These are phyloP conservation scores for Sebastes aleutianus DNA, from an alignment of 2,797 vertebrate species.

Conservation along the genomic window DNA sequence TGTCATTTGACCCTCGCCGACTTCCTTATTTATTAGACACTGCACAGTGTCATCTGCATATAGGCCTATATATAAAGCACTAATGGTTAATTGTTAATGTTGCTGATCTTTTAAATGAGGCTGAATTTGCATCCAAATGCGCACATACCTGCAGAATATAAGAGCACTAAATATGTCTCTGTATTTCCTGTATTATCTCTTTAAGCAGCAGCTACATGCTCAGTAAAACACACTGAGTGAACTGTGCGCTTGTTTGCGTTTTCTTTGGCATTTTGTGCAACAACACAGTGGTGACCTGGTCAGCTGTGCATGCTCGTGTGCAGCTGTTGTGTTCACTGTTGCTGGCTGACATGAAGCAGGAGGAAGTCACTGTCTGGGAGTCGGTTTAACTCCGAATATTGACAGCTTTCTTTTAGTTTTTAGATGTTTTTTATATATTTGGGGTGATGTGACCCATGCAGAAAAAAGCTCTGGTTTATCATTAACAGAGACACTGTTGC, in stretches of 20 bases:
- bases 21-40: conserved; percentile 50
- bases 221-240: not conserved
- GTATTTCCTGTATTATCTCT: not conserved
- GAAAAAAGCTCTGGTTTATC: conserved; percentile 54
- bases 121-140: not conserved
- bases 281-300: not conserved
- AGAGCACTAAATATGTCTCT: not conserved
- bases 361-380: not conserved
- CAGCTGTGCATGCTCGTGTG: not conserved
- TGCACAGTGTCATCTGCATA: conserved; percentile 25
- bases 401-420: not conserved
- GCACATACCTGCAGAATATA: not conserved
- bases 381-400: not conserved
- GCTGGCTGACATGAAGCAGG: not conserved
- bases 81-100: not conserved
- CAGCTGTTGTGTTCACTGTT: not conserved
- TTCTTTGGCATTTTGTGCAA: not conserved
- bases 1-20: conserved; percentile 33
- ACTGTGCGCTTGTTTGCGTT: not conserved
- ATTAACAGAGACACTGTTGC: conserved; percentile 65
- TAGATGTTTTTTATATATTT: not conserved
- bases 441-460: no score
- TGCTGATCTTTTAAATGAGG: not conserved
- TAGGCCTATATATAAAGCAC: not conserved
- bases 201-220: not conserved